Evolutionary conservation across 2,113 vertebrate species (phyloP), one percentile per base, ranked within the genome.

Genomic region (Leptosomus discolor): DNA sequence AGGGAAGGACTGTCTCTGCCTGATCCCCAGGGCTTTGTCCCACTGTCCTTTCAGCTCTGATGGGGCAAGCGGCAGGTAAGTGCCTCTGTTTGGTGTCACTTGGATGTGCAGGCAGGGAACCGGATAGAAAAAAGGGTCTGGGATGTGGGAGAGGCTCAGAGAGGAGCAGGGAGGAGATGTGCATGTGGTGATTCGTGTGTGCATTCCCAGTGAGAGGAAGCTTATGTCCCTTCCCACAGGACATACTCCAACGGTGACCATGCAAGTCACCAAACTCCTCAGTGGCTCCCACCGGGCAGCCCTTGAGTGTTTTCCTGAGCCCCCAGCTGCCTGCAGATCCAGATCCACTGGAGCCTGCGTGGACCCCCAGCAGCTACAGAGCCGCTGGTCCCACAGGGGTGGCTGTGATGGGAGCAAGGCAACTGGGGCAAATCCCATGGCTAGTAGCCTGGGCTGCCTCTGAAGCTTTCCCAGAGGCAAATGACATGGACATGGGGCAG

Each of bases 11-110:
- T 36, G 12, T 22, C 39, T 68, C 60, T 91, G 37, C 39, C 46
- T 1, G 1, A 39, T 60, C 85, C 93, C 60, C 32, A 63, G 77
- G 85, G 54, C n/a, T 95, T 82, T 93, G 64, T 88, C 29, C 30
- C 32, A 5, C 41, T 15, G 60, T 58, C 54, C 67, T 71, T 87
- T n/a, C 67, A 76, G 53, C 58, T 68, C 67, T 5, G 1, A 10
- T 16, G 63, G 26, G 51, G 30, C 4, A 4, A 56, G 58, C 3
- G 2, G 81, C 80, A 96, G 97, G 97, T 97, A 95, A 94, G 82
- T 71, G 57, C n/a, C 64, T 73, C 53, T 1, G 1, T 36, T 88
- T 0, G 1, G 36, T 39, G 34, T 75, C 48, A 21, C 82, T 68
- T 1, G 0, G 51, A 39, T 32, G 22, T 58, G 32, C 6, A 7